Conservation (phyloP, 2,797 vertebrate species). For the Gallirallus australis region DNA sequence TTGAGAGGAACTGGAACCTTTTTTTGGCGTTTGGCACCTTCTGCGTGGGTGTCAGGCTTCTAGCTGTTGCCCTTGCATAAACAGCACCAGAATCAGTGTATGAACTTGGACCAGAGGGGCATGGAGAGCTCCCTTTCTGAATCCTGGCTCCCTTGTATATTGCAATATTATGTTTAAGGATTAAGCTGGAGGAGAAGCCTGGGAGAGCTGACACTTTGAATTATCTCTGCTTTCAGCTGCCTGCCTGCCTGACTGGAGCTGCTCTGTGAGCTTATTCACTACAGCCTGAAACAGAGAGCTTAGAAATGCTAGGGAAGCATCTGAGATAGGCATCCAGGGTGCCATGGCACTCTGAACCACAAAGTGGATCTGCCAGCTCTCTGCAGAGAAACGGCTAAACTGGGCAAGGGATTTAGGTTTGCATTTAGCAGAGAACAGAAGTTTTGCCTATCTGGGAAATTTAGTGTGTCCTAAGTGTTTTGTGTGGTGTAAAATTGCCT, state of each 20-base stretch:
- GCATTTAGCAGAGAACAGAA: neutral
- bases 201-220: neutral
- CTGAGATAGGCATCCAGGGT: neutral
- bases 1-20: neutral
- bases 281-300: neutral
- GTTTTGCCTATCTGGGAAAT: neutral
- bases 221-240: neutral
- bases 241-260: neutral
- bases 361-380: neutral
- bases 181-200: neutral
- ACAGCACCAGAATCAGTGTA: neutral
- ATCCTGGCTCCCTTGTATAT: neutral
- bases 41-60: neutral
- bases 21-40: neutral
- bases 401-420: neutral
- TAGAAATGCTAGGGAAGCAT: neutral
- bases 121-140: neutral
- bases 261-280: neutral
- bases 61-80: neutral
- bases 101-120: neutral
- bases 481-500: neutral
- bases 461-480: neutral
- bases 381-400: neutral
- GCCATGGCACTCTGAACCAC: neutral
- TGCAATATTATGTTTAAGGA: neutral